Evolutionary conservation across 2,113 vertebrate genomes (phyloP).

Genomic region (Micronycteris hirsuta): DNA sequence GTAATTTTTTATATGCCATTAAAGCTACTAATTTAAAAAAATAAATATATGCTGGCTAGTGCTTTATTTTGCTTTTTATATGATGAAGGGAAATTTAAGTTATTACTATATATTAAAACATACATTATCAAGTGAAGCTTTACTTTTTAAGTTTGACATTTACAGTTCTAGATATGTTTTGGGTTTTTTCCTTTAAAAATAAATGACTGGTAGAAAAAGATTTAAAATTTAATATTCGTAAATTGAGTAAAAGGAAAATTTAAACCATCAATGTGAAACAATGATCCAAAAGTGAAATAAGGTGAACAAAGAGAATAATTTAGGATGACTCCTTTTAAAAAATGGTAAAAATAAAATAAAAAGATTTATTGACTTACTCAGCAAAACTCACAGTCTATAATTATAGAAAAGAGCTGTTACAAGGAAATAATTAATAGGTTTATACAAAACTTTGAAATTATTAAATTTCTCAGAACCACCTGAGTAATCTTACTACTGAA

Average conservation of each 20-base stretch:
- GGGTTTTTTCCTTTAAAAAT: conserved; percentile 3
- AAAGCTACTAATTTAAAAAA: not conserved
- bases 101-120: not conserved
- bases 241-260: not conserved
- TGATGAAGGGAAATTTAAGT: not conserved
- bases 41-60: not conserved
- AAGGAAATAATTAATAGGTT: not conserved
- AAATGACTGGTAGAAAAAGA: not conserved
- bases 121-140: not conserved
- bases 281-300: not conserved
- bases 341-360: not conserved
- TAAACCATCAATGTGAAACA: not conserved
- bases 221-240: not conserved
- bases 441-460: not conserved
- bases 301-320: not conserved
- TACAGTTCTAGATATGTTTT: not conserved
- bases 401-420: not conserved
- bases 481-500: not conserved
- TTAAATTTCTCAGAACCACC: not conserved
- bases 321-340: not conserved
- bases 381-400: not conserved
- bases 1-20: not conserved
- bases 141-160: conserved; percentile 32
- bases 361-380: not conserved
- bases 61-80: not conserved